phyloP scores from a whole-genome alignment of 2,113 vertebrate species.

The Otocyon megalotis region DNA sequence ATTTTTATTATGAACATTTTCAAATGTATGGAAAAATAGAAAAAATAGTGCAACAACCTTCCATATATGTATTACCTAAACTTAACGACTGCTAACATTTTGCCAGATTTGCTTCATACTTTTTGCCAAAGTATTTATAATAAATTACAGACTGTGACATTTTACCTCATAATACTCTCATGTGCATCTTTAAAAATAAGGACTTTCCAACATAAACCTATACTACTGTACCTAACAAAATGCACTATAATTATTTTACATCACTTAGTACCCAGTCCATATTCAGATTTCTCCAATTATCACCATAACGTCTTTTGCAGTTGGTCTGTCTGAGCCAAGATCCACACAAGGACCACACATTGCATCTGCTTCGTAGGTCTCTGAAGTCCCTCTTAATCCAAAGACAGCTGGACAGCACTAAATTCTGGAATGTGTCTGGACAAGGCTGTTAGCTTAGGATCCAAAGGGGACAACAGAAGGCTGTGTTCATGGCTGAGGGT shows the following conservation, averaged over 20 bases:
- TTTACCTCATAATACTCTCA: constrained; percentile 2
- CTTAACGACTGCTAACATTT: constrained; percentile 10
- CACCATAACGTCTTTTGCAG: not conserved
- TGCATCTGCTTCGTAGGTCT: not conserved
- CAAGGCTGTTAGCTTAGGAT: not conserved
- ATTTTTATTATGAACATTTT: not conserved
- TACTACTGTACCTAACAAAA: not conserved
- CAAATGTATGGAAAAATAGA: not conserved
- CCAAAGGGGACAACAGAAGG: not conserved
- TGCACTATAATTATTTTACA: not conserved
- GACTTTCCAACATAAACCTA: not conserved
- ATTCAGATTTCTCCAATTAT: not conserved
- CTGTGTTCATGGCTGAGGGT: not conserved
- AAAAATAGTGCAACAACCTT: not conserved
- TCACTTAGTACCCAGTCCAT: not conserved
- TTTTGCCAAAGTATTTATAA: not conserved
- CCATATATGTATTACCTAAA: not conserved
- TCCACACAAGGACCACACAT: not conserved
- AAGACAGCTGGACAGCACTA: not conserved
- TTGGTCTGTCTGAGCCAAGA: not conserved
- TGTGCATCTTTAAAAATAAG: not conserved
- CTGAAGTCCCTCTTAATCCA: not conserved
- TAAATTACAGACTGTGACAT: not conserved
- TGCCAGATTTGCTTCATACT: not conserved
- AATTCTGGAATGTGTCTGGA: not conserved